phyloP scores from a whole-genome alignment of 2,113 vertebrate genomes.

The Periophthalmodon schlosseri region DNA sequence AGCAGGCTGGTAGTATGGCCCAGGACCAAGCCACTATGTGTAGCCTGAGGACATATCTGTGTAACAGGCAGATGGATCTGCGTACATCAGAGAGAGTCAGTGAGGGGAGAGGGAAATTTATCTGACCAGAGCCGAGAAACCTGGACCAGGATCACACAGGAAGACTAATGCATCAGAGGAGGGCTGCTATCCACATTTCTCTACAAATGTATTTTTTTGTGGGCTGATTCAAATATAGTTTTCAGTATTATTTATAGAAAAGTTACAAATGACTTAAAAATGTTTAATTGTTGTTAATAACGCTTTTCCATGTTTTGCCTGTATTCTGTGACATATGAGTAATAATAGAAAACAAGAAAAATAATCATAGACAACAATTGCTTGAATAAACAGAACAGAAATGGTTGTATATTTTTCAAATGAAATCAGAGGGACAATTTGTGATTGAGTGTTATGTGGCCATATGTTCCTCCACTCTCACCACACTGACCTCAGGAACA shows the following conservation, averaged over 20 bases:
- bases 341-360: too few relatives aligned
- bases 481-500: background rate
- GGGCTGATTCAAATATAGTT: background rate
- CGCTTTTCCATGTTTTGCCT: background rate
- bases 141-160: constrained; percentile 9
- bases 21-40: constrained; percentile 32
- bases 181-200: background rate
- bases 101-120: constrained; percentile 2
- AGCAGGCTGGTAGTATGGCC: constrained; percentile 33
- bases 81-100: constrained; percentile 22
- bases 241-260: constrained; percentile 7
- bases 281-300: background rate
- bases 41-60: constrained; percentile 44
- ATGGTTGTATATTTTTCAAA: background rate
- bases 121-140: background rate
- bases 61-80: constrained; percentile 40
- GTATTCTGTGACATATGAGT: background rate
- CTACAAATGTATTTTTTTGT: background rate
- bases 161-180: background rate
- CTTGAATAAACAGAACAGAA: background rate
- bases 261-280: background rate
- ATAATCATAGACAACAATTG: background rate
- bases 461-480: background rate
- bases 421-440: background rate
- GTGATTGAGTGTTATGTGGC: background rate